phyloP scores from a whole-genome alignment of 2,113 vertebrate species.

The Drymodes brunneopygia region DNA sequence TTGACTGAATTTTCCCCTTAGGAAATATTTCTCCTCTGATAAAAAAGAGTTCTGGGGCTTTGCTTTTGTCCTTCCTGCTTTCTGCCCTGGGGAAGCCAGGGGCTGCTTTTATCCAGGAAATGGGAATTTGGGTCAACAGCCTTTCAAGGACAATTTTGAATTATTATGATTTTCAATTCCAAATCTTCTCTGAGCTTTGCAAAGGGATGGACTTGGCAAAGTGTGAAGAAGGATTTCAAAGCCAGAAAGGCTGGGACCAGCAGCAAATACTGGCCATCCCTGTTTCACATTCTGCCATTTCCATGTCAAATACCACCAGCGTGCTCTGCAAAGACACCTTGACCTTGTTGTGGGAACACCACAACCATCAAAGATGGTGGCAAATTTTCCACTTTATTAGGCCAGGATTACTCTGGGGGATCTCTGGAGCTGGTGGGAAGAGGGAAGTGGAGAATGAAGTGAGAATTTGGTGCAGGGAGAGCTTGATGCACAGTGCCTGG shows the following conservation, averaged over 20 bases:
- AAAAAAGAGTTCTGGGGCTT: neutral
- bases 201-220: neutral
- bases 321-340: neutral
- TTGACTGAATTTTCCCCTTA: constrained; percentile 52
- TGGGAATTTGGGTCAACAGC: constrained; percentile 20
- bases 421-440: neutral
- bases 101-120: constrained; percentile 17
- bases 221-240: neutral
- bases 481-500: neutral
- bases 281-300: neutral
- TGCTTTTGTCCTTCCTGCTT: constrained; percentile 12
- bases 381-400: neutral
- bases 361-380: neutral
- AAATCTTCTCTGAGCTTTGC: neutral
- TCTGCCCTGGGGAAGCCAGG: neutral
- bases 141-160: neutral
- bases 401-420: neutral
- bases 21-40: constrained; percentile 47
- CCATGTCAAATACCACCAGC: neutral
- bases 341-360: neutral
- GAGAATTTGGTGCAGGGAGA: neutral
- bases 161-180: neutral
- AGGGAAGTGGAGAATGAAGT: neutral
- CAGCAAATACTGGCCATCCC: neutral
- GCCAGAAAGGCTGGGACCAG: neutral